Evolutionary conservation across 2,888 invertebrate genomes (phyloP).

Genomic region (Pterostichus niger): DNA sequence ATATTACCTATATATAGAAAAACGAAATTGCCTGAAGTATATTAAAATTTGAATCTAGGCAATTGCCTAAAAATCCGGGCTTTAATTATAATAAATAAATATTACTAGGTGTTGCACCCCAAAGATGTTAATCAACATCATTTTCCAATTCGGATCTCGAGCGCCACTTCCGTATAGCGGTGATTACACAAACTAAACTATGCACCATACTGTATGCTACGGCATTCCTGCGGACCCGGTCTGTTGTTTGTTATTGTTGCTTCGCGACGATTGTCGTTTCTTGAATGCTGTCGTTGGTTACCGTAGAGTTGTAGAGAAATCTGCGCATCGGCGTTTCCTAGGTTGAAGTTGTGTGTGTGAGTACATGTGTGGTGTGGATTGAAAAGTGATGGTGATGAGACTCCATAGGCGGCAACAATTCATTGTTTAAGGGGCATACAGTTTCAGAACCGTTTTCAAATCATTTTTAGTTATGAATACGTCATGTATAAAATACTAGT

Average conservation of each 20-base stretch:
- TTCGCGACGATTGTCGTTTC: conserved; percentile 17
- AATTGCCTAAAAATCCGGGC: too few relatives aligned
- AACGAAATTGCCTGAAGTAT: too few relatives aligned
- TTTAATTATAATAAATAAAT: too few relatives aligned
- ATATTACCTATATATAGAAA: too few relatives aligned
- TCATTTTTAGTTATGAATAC: too few relatives aligned
- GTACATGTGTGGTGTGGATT: conserved; percentile 40
- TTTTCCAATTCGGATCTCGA: not conserved
- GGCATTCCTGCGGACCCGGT: conserved; percentile 16
- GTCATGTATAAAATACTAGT: too few relatives aligned
- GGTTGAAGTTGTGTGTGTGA: not conserved
- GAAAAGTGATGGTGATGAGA: conserved; percentile 64
- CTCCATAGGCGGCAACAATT: conserved; percentile 28
- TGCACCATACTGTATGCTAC: conserved; percentile 4
- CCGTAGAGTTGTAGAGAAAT: conserved; percentile 39
- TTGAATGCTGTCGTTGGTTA: conserved; percentile 30
- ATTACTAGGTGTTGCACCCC: too few relatives aligned
- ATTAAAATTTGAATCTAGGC: too few relatives aligned
- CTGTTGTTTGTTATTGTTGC: conserved; percentile 45
- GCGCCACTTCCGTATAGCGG: conserved; percentile 39
- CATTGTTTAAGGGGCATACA: not conserved
- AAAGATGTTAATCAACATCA: not conserved
- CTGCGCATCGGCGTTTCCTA: conserved; percentile 31
- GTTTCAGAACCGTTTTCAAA: too few relatives aligned
- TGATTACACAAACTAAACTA: not conserved